These are phyloP conservation scores for Gymnogyps californianus DNA, from an alignment of 2,113 vertebrate species.

Conservation along the genomic window DNA sequence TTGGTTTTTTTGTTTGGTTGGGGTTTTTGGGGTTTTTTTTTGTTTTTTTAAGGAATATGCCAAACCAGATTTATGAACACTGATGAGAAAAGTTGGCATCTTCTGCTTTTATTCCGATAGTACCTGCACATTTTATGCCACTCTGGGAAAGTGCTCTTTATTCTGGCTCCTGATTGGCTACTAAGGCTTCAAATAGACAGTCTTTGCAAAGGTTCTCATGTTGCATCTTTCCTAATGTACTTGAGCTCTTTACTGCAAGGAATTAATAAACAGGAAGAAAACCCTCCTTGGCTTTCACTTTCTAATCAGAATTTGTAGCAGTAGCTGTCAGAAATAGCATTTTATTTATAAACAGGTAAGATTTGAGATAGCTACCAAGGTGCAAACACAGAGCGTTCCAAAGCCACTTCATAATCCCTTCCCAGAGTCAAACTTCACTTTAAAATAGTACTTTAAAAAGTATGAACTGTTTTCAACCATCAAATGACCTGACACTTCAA, in stretches of 20 bases:
- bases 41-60: neutral
- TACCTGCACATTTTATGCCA: neutral
- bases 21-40: rapidly evolving
- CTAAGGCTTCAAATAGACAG: neutral
- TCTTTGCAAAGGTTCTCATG: neutral
- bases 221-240: neutral
- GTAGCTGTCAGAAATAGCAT: neutral
- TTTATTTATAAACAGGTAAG: neutral
- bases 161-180: neutral
- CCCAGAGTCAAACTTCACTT: neutral
- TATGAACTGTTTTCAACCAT: neutral
- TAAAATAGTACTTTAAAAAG: neutral
- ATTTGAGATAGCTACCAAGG: neutral
- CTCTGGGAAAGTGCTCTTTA: neutral
- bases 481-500: neutral
- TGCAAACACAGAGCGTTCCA: neutral
- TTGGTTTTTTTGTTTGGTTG: neutral
- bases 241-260: neutral
- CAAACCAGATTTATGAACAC: neutral
- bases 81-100: neutral
- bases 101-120: neutral
- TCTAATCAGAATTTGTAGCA: neutral
- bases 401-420: neutral
- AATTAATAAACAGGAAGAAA: neutral
- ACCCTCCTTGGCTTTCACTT: neutral